Conservation (phyloP, 2,113 vertebrate species). For the Siphamia tubifer region DNA sequence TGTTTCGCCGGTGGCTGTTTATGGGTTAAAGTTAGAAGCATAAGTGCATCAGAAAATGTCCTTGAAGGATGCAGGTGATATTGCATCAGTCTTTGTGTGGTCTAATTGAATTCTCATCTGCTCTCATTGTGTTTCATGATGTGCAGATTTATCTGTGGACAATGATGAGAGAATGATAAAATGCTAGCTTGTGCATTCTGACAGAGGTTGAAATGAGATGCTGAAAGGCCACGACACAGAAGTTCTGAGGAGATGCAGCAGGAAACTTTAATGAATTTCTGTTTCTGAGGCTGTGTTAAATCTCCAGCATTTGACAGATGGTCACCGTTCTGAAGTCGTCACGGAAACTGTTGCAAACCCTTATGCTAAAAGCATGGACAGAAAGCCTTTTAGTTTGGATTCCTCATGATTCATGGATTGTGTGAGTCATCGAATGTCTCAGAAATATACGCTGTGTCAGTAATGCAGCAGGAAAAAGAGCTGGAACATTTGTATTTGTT, state of each 20-base stretch:
- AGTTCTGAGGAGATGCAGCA: slow-evolving; percentile 55
- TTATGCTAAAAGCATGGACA: slow-evolving; percentile 48
- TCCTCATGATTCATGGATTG: too few species aligned
- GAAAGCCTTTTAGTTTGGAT: not conserved
- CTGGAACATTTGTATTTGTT: too few species aligned
- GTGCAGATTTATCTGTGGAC: slow-evolving; percentile 24
- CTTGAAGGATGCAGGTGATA: slow-evolving; percentile 26
- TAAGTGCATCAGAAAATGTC: slow-evolving; percentile 7
- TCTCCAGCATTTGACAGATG: slow-evolving; percentile 55
- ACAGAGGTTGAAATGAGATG: slow-evolving; percentile 58
- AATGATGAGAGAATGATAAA: slow-evolving; percentile 57
- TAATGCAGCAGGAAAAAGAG: too few species aligned
- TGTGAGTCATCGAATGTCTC: too few species aligned
- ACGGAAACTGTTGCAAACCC: slow-evolving; percentile 52
- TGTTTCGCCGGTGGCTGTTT: too few species aligned
- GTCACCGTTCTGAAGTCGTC: slow-evolving; percentile 76
- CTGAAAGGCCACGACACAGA: slow-evolving; percentile 43
- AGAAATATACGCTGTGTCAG: too few species aligned
- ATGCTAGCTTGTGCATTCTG: slow-evolving; percentile 6
- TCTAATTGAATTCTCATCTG: slow-evolving; percentile 27
- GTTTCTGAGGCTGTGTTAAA: slow-evolving; percentile 59
- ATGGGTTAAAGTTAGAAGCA: not conserved
- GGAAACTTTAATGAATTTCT: slow-evolving; percentile 71
- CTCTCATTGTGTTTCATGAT: slow-evolving; percentile 20
- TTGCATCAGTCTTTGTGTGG: slow-evolving; percentile 24